Conservation (phyloP, 64 coral and sea anemone genomes). For the Stichodactyla mertensii region DNA sequence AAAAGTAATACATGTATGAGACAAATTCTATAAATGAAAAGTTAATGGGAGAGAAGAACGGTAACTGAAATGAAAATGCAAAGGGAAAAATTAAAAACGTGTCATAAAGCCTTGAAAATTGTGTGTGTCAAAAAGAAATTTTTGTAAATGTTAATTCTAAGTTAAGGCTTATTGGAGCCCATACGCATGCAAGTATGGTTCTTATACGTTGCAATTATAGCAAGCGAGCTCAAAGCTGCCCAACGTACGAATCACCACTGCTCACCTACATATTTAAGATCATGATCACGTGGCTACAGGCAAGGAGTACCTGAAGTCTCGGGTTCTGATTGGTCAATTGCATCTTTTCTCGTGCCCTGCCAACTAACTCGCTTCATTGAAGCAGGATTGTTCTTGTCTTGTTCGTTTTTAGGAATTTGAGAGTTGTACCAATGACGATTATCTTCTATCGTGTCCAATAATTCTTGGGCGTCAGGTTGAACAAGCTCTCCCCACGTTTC, state of each 20-base stretch:
- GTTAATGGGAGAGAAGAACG: not conserved
- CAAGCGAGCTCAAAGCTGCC: not conserved
- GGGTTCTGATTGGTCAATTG: conserved; percentile 82
- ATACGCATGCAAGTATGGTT: not conserved
- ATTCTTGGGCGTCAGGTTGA: conserved; percentile 81
- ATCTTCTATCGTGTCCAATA: conserved; percentile 91
- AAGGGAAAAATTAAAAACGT: not conserved
- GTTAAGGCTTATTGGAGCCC: not conserved
- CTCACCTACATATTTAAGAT: conserved; percentile 20
- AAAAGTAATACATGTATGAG: not conserved
- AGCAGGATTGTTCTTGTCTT: conserved; percentile 63
- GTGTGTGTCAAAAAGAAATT: not conserved
- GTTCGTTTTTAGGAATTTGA: conserved; percentile 84
- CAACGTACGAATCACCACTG: not conserved
- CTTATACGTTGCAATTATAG: not conserved
- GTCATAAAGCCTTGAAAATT: not conserved
- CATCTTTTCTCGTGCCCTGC: conserved; percentile 87
- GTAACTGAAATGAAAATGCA: not conserved
- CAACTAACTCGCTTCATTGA: conserved; percentile 76
- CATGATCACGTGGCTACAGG: conserved; percentile 3
- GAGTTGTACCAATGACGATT: conserved; percentile 97
- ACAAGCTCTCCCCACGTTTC: conserved; percentile 96
- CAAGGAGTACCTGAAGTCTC: conserved; percentile 70
- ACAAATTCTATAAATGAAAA: not conserved
- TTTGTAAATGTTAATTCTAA: not conserved